phyloP scores from a whole-genome alignment of 2,797 vertebrate genomes.

The Jordanella pulchra region DNA sequence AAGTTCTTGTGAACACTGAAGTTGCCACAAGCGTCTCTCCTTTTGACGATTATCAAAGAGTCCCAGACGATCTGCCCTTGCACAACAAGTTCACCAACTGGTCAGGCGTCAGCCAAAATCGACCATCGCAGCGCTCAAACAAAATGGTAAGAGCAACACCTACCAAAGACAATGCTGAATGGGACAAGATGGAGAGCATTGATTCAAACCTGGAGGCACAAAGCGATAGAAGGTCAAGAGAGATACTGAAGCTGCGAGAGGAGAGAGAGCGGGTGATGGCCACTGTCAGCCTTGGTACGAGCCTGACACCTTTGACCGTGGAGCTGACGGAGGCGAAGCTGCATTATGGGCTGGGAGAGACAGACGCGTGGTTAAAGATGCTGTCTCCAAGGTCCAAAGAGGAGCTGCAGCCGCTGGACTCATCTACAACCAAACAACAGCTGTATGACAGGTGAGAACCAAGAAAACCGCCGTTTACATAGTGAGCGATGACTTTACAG shows the following conservation, averaged over 20 bases:
- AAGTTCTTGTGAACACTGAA: constrained; percentile 80
- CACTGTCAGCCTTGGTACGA: constrained; percentile 81
- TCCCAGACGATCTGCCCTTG: constrained; percentile 83
- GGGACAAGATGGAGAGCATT: constrained; percentile 45
- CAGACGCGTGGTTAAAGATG: constrained; percentile 86
- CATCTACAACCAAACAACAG: constrained; percentile 67
- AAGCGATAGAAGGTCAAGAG: constrained; percentile 67
- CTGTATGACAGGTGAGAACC: constrained; percentile 73
- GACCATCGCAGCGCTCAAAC: constrained; percentile 36
- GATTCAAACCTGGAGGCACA: constrained; percentile 36
- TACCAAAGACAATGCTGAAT: constrained; percentile 13
- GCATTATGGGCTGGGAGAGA: constrained; percentile 88
- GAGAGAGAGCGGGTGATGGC: constrained; percentile 88
- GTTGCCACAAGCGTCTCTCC: constrained; percentile 45
- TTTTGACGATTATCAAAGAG: constrained; percentile 33
- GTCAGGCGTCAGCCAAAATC: constrained; percentile 80
- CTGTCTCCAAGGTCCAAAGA: constrained; percentile 80
- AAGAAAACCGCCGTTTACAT: too few species aligned
- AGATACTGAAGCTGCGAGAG: constrained; percentile 81
- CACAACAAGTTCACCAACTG: constrained; percentile 95
- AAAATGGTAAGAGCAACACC: not conserved
- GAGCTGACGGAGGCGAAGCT: constrained; percentile 92
- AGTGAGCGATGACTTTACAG: not conserved
- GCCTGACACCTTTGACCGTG: constrained; percentile 84
- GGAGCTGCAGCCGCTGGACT: constrained; percentile 35